Percentiles rank a stretch among this genome's conserved stretches.
phyloP scores from a whole-genome alignment of 2,888 invertebrate genomes.

The Endotricha flammealis region DNA sequence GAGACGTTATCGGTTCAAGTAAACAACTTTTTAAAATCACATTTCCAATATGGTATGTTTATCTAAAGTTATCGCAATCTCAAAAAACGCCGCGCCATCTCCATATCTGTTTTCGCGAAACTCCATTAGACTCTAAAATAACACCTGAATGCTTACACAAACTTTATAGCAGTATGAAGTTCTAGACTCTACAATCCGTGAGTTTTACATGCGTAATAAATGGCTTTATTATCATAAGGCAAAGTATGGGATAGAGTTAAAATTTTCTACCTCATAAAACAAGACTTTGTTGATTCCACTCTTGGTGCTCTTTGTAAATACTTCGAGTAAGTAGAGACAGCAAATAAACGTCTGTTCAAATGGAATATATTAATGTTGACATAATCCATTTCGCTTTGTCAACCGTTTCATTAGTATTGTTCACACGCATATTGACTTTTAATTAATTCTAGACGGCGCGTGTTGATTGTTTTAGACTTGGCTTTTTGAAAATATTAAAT shows the following conservation, averaged over 20 bases:
- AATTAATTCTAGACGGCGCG: too few relatives aligned
- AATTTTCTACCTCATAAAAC: conserved; percentile 54
- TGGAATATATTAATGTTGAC: too few relatives aligned
- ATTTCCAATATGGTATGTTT: neutral
- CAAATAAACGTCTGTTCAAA: too few relatives aligned
- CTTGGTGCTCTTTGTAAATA: conserved; percentile 34
- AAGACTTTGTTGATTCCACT: conserved; percentile 44
- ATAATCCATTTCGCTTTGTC: too few relatives aligned
- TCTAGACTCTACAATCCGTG: conserved; percentile 18
- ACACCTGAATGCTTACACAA: conserved; percentile 16
- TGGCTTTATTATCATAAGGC: conserved; percentile 53
- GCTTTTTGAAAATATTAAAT: too few relatives aligned
- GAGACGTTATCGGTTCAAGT: too few relatives aligned
- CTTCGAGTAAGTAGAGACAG: conserved; percentile 19
- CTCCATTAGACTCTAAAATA: conserved; percentile 8
- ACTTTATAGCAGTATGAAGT: conserved; percentile 12
- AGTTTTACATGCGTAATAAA: conserved; percentile 55
- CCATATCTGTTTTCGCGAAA: conserved; percentile 15
- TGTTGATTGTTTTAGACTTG: too few relatives aligned
- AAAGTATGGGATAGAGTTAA: conserved; percentile 46
- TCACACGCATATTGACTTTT: too few relatives aligned
- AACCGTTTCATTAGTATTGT: too few relatives aligned
- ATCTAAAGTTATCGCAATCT: neutral
- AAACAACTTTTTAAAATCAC: neutral
- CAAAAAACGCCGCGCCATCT: conserved; percentile 7